phyloP scores from a whole-genome alignment of 2,797 vertebrate species.

The Betta splendens region DNA sequence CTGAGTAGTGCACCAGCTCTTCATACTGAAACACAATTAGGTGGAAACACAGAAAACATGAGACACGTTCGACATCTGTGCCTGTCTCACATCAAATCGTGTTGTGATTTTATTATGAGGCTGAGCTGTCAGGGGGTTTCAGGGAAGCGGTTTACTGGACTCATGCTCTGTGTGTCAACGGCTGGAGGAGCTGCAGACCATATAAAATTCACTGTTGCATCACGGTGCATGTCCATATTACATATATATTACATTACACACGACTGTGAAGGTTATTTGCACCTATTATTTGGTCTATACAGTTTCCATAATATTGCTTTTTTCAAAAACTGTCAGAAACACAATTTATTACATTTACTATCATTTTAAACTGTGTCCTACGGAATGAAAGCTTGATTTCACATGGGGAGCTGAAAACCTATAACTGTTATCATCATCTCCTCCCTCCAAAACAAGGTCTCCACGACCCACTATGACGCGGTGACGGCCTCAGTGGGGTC shows the following conservation, averaged over 20 bases:
- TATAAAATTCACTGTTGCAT: background rate
- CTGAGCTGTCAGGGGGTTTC: slow-evolving; percentile 32
- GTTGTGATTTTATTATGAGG: slow-evolving; percentile 54
- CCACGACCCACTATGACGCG: slow-evolving; percentile 35
- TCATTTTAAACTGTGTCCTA: no score
- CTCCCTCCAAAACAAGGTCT: slow-evolving; percentile 65
- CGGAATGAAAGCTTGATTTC: no score
- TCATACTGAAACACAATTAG: slow-evolving; percentile 81
- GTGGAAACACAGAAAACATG: slow-evolving; percentile 56
- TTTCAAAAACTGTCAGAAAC: no score
- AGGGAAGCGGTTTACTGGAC: slow-evolving; percentile 10
- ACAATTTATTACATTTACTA: no score
- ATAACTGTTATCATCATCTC: slow-evolving; percentile 62
- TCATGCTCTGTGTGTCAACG: slow-evolving; percentile 2
- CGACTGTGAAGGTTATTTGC: background rate
- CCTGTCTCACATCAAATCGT: slow-evolving; percentile 48
- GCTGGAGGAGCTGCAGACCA: background rate
- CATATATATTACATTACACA: background rate
- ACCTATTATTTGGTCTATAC: no score
- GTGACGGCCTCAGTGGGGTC: slow-evolving; percentile 26
- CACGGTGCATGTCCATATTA: background rate
- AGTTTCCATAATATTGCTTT: no score
- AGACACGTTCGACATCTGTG: slow-evolving; percentile 65
- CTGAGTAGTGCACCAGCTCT: slow-evolving; percentile 85
- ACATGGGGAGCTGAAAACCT: slow-evolving; percentile 12